Evolutionary conservation across 2,888 invertebrate species (phyloP).

Genomic region (Ophion costatus): DNA sequence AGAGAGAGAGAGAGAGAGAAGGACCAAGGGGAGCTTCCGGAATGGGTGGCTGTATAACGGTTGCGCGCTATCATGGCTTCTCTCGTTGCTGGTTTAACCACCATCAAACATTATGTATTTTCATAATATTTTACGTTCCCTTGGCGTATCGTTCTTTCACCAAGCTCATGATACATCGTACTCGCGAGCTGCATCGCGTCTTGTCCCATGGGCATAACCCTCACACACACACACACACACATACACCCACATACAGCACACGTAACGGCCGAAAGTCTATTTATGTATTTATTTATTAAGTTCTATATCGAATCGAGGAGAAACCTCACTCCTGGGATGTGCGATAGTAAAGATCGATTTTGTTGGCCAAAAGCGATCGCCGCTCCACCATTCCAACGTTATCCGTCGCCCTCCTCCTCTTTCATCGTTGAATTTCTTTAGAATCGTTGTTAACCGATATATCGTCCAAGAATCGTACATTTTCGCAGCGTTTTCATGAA

Average conservation of each 20-base stretch:
- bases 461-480: too few species aligned
- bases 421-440: constrained; percentile 10
- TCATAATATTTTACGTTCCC: constrained; percentile 77
- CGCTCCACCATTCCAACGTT: constrained; percentile 61
- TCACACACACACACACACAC: constrained; percentile 27
- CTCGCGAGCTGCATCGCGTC: constrained; percentile 46
- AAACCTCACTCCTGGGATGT: constrained; percentile 6
- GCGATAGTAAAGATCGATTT: constrained; percentile 59
- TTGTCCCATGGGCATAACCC: constrained; percentile 33
- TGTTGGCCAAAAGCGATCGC: constrained; percentile 55
- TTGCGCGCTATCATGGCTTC: constrained; percentile 45
- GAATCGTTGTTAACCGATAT: not conserved
- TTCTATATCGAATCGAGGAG: constrained; percentile 56
- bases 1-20: constrained; percentile 68
- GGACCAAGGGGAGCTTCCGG: constrained; percentile 3
- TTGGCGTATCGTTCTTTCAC: constrained; percentile 64
- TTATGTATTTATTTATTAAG: constrained; percentile 68
- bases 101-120: constrained; percentile 78
- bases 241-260: not conserved
- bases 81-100: constrained; percentile 74
- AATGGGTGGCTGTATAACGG: constrained; percentile 22
- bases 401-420: constrained; percentile 3
- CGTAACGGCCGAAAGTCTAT: constrained; percentile 51
- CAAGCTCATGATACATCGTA: constrained; percentile 66
- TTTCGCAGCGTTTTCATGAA: too few species aligned